Percentiles rank a stretch among this genome's conserved stretches.
phyloP scores from a whole-genome alignment of 2,888 invertebrate genomes.

The Odontocerum albicorne region DNA sequence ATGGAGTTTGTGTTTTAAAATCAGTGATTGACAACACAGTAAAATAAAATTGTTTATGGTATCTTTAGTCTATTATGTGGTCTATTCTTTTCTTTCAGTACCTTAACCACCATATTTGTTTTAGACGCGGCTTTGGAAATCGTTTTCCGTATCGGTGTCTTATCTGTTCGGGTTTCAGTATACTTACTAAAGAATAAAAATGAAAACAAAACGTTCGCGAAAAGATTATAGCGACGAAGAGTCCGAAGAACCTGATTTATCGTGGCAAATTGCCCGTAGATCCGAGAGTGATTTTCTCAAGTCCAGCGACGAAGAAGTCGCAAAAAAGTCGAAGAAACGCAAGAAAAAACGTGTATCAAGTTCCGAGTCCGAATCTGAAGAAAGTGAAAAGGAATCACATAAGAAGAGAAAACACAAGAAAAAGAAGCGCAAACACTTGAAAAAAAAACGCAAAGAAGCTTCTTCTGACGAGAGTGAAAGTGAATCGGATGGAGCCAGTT shows the following conservation, averaged over 20 bases:
- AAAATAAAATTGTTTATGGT: too few species aligned
- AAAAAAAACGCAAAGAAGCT: slow-evolving; percentile 50
- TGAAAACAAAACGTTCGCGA: slow-evolving; percentile 25
- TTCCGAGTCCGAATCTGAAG: slow-evolving; percentile 51
- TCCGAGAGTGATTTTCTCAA: slow-evolving; percentile 17
- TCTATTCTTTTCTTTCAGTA: too few species aligned
- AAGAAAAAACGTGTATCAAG: slow-evolving; percentile 46
- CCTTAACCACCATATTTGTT: too few species aligned
- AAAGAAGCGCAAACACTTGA: slow-evolving; percentile 56
- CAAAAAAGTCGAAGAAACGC: slow-evolving; percentile 43
- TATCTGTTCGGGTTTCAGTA: too few species aligned
- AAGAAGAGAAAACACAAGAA: slow-evolving; percentile 58
- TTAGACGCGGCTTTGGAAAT: too few species aligned
- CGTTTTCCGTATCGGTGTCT: too few species aligned
- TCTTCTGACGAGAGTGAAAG: slow-evolving; percentile 41
- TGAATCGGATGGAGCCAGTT: slow-evolving; percentile 45
- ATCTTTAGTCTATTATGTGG: too few species aligned
- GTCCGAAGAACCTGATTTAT: slow-evolving; percentile 2
- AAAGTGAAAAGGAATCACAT: slow-evolving; percentile 44
- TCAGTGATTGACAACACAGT: too few species aligned
- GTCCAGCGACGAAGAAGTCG: slow-evolving; percentile 18
- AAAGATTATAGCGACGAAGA: slow-evolving; percentile 19
- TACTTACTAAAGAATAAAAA: too few species aligned
- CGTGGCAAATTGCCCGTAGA: slow-evolving; percentile 13
- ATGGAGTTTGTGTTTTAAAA: too few species aligned